Percentiles rank a stretch among this genome's conserved stretches.
Evolutionary conservation across 37 sponge, comb jelly and placozoan genomes (phyloP).

Genomic region (Chondrilla cf. caribensis): DNA sequence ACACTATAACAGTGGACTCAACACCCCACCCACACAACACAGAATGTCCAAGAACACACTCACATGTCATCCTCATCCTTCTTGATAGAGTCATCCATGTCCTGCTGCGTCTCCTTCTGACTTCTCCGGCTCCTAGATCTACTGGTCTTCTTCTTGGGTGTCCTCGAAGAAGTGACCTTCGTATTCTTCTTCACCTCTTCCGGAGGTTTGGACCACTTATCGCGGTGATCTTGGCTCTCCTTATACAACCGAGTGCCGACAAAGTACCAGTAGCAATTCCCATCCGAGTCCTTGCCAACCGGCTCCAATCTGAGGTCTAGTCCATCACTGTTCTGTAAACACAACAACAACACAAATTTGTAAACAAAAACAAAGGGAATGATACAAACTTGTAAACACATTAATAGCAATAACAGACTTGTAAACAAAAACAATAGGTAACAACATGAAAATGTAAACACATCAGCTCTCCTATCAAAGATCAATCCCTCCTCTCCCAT

Average conservation of each 20-base stretch:
- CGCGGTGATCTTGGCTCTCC: constrained; percentile 40
- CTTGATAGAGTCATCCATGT: not conserved
- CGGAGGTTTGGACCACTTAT: constrained; percentile 19
- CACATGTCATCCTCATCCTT: not conserved
- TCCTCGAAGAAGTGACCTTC: not conserved
- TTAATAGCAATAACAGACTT: not conserved
- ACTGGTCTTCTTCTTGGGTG: not conserved
- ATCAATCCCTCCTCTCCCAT: no score
- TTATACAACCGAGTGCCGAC: constrained; percentile 71
- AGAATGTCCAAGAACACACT: not conserved
- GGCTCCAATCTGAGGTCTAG: constrained; percentile 45
- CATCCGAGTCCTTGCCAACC: constrained; percentile 63
- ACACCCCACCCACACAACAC: not conserved
- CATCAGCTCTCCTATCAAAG: no score
- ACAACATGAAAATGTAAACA: no score
- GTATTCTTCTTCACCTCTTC: constrained; percentile 5
- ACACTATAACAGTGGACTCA: not conserved
- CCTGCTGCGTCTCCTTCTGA: not conserved
- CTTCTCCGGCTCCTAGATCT: not conserved
- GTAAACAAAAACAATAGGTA: no score
- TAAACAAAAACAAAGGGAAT: not conserved
- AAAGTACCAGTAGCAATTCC: constrained; percentile 81
- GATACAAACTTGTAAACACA: not conserved
- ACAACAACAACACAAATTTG: constrained; percentile 5
- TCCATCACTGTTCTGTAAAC: constrained; percentile 53